Evolutionary conservation across 1,140 invertebrate species (phyloP).

Genomic region (Zaprionus kolodkinae): DNA sequence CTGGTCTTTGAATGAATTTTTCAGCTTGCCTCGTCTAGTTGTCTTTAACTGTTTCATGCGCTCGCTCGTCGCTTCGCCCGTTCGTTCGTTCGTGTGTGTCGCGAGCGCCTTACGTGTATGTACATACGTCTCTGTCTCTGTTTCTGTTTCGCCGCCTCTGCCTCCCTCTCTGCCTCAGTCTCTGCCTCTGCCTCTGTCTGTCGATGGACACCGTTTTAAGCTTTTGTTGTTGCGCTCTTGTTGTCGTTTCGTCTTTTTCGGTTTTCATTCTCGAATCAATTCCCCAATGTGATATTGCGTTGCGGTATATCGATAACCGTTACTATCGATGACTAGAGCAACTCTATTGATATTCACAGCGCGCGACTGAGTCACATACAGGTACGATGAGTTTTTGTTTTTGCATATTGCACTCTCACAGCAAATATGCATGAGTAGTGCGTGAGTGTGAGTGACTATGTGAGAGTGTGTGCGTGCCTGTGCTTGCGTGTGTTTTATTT

Average conservation of each 20-base stretch:
- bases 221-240: conserved; percentile 13
- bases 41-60: conserved; percentile 78
- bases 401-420: conserved; percentile 28
- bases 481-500: conserved; percentile 28
- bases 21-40: conserved; percentile 80
- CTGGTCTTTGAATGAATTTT: conserved; percentile 82
- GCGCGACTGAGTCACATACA: conserved; percentile 35
- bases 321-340: conserved; percentile 22
- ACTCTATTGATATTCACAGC: conserved; percentile 29
- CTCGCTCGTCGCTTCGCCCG: conserved; percentile 47
- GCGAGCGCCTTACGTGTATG: conserved; percentile 33
- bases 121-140: neutral
- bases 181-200: neutral
- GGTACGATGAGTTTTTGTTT: conserved; percentile 26
- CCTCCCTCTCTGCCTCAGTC: neutral
- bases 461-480: conserved; percentile 25
- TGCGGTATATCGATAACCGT: conserved; percentile 27
- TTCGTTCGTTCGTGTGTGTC: conserved; percentile 41
- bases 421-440: conserved; percentile 20
- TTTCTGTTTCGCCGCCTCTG: no score
- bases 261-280: conserved; percentile 25
- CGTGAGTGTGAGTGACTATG: neutral
- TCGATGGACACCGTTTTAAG: conserved; percentile 27
- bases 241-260: conserved; percentile 23
- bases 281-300: conserved; percentile 1